Evolutionary conservation across 2,113 vertebrate genomes (phyloP), one percentile per base, ranked within the genome.

Genomic region (Caretta caretta): DNA sequence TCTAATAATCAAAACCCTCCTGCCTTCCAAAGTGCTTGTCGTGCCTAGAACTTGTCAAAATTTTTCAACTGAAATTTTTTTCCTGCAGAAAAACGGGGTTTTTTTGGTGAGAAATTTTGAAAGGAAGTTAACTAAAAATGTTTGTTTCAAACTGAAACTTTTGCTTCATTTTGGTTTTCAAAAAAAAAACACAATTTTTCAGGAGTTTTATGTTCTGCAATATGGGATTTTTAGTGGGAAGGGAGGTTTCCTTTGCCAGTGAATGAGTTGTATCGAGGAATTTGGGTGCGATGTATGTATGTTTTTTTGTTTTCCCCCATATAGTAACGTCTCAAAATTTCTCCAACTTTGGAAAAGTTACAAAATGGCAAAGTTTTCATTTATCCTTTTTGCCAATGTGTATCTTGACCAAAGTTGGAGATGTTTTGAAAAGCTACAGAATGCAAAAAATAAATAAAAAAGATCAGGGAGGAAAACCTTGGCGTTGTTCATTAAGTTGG

Each of bases 341-440:
- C 93, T 95, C 94, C 89, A 90, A 78, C 94, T 49, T 94, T 93
- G 94, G 95, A 90, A 96, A 97, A 97, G 92, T 96, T 94, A 93
- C 96, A 88, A 91, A 95, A 84, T 96, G 93, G 91, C 88, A 89
- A 89, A 94, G 90, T 93, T 97, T 94, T 90, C 91, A 94, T 96
- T 96, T 96, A 93, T 96, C 91, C 93, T 95, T 94, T 94, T 78
- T 86, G 92, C 90, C 95, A 78, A 93, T 56, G 87, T 79, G 90
- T 96, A 90, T 97, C 87, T 94, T 90, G 96, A 22, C 92, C 95
- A 95, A 93, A 95, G 96, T 76, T 96, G 93, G 96, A 94, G 94
- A 51, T 27, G 50, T 88, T 95, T 83, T 94, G 92, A 96, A 62
- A 62, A 94, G 92, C 86, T 90, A 81, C 86, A 89, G 93, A 90